These are phyloP conservation scores for Enteromius afrohamiltoni DNA, from an alignment of 2,797 vertebrate genomes.

Conservation along the genomic window DNA sequence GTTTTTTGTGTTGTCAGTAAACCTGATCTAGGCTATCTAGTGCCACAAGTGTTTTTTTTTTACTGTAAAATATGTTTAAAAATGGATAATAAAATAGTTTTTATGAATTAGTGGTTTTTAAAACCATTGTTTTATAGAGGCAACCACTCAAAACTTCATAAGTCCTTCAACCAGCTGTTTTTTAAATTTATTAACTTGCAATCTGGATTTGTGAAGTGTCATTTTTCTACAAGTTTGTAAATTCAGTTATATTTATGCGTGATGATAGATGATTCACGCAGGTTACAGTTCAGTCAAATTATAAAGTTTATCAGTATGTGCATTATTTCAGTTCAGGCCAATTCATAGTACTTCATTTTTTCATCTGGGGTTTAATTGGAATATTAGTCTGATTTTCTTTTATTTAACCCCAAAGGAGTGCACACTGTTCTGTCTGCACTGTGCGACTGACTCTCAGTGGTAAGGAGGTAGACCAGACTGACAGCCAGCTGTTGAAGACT, in stretches of 20 bases:
- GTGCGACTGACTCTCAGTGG: not conserved
- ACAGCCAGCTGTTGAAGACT: conserved; percentile 17
- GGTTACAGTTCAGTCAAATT: not conserved
- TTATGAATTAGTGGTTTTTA: not conserved
- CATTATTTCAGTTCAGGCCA: not conserved
- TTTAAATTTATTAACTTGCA: not conserved
- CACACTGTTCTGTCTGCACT: not conserved
- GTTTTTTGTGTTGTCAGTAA: not conserved
- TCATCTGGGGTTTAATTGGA: not conserved
- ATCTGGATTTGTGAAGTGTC: not conserved
- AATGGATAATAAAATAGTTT: too few relatives aligned
- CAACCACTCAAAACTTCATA: not conserved
- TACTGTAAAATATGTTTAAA: not conserved
- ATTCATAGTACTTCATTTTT: not conserved
- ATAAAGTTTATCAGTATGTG: not conserved
- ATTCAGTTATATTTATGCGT: not conserved
- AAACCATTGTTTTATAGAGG: not conserved
- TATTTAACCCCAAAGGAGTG: not conserved
- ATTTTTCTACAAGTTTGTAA: not conserved
- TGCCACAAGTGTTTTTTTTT: not conserved
- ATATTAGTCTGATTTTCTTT: not conserved
- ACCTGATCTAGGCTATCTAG: not conserved
- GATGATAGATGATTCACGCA: not conserved
- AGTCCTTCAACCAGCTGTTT: too few relatives aligned
- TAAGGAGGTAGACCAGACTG: conserved; percentile 10